Evolutionary conservation across 2,888 invertebrate genomes (phyloP).

Genomic region (Meganola albula): DNA sequence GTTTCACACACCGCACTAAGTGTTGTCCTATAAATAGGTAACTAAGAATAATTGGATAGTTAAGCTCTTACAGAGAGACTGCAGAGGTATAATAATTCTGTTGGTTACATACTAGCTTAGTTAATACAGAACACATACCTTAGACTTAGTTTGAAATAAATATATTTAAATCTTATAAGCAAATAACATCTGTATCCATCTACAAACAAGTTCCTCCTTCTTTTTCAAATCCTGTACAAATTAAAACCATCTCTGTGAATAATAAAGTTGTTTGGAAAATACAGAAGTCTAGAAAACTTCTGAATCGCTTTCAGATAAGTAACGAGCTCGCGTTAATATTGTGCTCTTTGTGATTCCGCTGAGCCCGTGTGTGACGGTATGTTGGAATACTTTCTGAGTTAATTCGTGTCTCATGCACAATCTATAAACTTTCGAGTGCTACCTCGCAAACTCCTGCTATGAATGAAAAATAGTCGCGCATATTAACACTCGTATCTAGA

Average conservation of each 20-base stretch:
- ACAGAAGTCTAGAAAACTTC: slow-evolving; percentile 59
- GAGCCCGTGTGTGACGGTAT: slow-evolving; percentile 44
- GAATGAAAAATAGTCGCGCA: slow-evolving; percentile 41
- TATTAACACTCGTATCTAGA: slow-evolving; percentile 9
- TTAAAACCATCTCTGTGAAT: slow-evolving; percentile 26
- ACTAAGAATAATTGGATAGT: slow-evolving; percentile 18
- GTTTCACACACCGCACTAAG: slow-evolving; percentile 9
- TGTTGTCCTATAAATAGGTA: slow-evolving; percentile 15
- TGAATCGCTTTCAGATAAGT: slow-evolving; percentile 66
- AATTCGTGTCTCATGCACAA: slow-evolving; percentile 67
- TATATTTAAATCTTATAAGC: background rate
- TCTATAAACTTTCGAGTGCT: slow-evolving; percentile 59
- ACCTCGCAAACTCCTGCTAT: slow-evolving; percentile 33
- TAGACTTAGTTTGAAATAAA: too few relatives aligned
- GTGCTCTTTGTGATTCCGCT: slow-evolving; percentile 63
- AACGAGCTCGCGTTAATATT: slow-evolving; percentile 67
- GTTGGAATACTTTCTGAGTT: slow-evolving; percentile 68
- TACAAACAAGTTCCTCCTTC: background rate
- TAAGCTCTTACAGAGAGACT: too few relatives aligned
- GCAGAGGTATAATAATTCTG: too few relatives aligned
- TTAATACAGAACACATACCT: too few relatives aligned
- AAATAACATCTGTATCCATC: background rate
- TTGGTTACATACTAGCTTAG: too few relatives aligned
- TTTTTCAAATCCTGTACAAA: background rate
- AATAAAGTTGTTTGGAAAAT: slow-evolving; percentile 51